Base-by-base conservation (phyloP, 2,797 vertebrate species). In the Acanthopagrus latus region DNA sequence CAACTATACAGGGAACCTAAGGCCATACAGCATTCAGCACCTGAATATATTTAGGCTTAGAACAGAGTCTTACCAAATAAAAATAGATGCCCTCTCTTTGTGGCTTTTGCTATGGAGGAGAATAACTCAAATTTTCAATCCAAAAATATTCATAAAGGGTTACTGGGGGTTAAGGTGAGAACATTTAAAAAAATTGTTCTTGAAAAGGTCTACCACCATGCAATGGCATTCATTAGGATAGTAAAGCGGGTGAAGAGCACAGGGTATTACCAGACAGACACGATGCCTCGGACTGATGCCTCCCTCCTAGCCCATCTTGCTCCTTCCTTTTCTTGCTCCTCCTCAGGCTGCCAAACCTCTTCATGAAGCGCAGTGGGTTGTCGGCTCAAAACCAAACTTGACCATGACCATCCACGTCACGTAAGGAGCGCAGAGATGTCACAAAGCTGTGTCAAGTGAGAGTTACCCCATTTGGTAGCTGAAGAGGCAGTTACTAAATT, bases 341-440 rank as follows among this genome's bases (percentile, higher is more conserved):
- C 89, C 97, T 95, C 74, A 99, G 93, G 83, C 97, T 99, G 86
- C 97, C 97, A 87, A 99, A 98, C 71, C 97, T 96, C 96, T 98
- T 99, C 98, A 99, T 99, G 94, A 92, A 94, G 88, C 83, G 78
- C 92, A 81, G 85, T 64, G 87, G 90, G 84, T 92, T 7, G 87
- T 78, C 8, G 12, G 0, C 80, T 23, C 23, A 78, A 60, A 20
- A 74, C 81, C 89, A 93, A 93, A 88, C 87, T 85, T 44, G 71
- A 91, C 80, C 96, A 97, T 96, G 84, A 93, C 96, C 95, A 50
- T 89, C 57, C 0, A 29, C 90, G 74, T 89, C 68, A 85, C 85
- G 41, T 66, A 50, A 66, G 46, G 63, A 63, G 43, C 16, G 21
- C 64, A 58, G 41, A 38, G 20, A 47, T 50, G 27, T 33, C 74